Conservation (phyloP, 2,888 invertebrate species). For the Athripsodes cinereus region DNA sequence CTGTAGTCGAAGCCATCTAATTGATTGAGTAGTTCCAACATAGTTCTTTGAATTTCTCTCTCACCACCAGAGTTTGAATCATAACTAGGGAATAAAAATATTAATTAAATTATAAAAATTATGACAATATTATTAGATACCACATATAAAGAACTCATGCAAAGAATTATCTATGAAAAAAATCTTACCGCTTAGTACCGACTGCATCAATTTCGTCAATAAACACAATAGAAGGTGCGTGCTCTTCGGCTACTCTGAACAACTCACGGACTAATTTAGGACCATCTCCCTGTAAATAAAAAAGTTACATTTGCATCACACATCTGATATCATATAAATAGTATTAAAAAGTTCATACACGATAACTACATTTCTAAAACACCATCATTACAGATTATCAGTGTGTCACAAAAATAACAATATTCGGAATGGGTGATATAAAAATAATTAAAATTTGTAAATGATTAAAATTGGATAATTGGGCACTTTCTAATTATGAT, state of each 20-base stretch:
- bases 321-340: not conserved
- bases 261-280: constrained; percentile 96
- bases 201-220: constrained; percentile 99
- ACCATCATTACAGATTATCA: no score
- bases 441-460: no score
- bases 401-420: no score
- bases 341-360: not conserved
- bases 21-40: constrained; percentile 98
- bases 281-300: constrained; percentile 75
- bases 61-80: constrained; percentile 99
- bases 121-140: not conserved
- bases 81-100: constrained; percentile 47
- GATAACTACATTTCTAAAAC: no score
- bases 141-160: not conserved
- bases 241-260: constrained; percentile 98
- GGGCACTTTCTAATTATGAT: no score
- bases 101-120: not conserved
- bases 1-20: constrained; percentile 96
- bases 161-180: no score
- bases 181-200: constrained; percentile 77
- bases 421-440: no score
- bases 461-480: no score
- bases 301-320: not conserved
- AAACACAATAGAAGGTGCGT: constrained; percentile 98
- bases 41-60: constrained; percentile 98